phyloP scores from a whole-genome alignment of 2,888 invertebrate species.

The Eilema depressum region DNA sequence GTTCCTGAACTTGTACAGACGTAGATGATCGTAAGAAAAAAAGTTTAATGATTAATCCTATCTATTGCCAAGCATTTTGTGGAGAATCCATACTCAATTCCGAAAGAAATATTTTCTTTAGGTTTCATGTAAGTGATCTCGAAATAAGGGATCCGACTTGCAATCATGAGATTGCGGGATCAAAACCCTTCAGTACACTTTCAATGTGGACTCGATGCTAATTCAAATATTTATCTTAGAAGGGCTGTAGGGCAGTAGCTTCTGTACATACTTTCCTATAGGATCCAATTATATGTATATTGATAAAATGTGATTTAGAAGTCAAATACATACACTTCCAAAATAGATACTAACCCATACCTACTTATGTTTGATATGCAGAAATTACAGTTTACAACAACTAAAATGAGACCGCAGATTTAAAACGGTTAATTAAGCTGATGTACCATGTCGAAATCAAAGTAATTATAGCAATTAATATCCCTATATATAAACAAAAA shows the following conservation, averaged over 20 bases:
- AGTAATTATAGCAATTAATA: conserved; percentile 16
- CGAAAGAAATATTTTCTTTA: background rate
- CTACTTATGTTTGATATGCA: background rate
- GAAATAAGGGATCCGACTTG: background rate
- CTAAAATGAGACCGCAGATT: background rate
- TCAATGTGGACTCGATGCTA: background rate
- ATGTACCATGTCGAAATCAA: background rate
- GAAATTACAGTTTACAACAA: background rate
- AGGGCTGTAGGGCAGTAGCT: background rate
- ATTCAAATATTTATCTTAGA: background rate
- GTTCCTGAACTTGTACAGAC: background rate
- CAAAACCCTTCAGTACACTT: background rate
- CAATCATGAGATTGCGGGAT: background rate
- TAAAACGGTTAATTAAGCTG: background rate
- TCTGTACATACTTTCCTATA: no score
- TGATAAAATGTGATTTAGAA: no score
- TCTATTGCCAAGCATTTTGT: background rate
- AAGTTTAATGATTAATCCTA: background rate
- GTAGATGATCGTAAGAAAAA: background rate
- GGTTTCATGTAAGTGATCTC: background rate
- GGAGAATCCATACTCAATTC: background rate
- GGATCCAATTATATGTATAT: background rate
- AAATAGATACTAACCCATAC: no score
- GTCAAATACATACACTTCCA: no score
- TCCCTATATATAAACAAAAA: conserved; percentile 21